Evolutionary conservation across 2,888 invertebrate genomes (phyloP).

Genomic region (Volucella inanis): DNA sequence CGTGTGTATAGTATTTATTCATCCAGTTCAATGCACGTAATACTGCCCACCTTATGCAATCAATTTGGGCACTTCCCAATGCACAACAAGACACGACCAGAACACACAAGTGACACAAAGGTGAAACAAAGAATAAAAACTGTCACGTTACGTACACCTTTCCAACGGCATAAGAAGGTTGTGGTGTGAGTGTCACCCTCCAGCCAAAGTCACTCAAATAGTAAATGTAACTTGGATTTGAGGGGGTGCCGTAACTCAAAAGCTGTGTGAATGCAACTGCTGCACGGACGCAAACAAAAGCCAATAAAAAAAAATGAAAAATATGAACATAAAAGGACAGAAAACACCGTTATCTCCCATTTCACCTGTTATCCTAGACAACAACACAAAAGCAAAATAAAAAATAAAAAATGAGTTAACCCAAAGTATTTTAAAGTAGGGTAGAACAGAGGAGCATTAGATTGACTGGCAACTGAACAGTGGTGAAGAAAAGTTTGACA

Average conservation of each 20-base stretch:
- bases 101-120: slow-evolving; percentile 3
- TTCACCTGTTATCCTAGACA: slow-evolving; percentile 58
- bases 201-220: slow-evolving; percentile 17
- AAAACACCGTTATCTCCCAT: slow-evolving; percentile 26
- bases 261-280: slow-evolving; percentile 35
- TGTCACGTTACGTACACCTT: slow-evolving; percentile 28
- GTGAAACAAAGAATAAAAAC: slow-evolving; percentile 23
- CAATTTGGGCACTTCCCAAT: slow-evolving; percentile 36
- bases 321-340: slow-evolving; percentile 15
- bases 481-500: slow-evolving; percentile 6
- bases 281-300: slow-evolving; percentile 21
- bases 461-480: slow-evolving; percentile 19
- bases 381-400: not conserved
- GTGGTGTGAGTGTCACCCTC: slow-evolving; percentile 12
- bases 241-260: slow-evolving; percentile 12
- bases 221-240: slow-evolving; percentile 11
- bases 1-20: not conserved
- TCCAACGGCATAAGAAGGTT: slow-evolving; percentile 9
- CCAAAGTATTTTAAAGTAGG: slow-evolving; percentile 43
- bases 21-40: slow-evolving; percentile 26
- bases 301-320: not conserved
- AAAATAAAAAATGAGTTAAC: slow-evolving; percentile 41
- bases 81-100: slow-evolving; percentile 25
- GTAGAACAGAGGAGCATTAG: slow-evolving; percentile 18
- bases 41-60: slow-evolving; percentile 24